Evolutionary conservation across 2,888 invertebrate genomes (phyloP), one percentile per base, ranked within the genome.

Genomic region (Rotaria macrura): DNA sequence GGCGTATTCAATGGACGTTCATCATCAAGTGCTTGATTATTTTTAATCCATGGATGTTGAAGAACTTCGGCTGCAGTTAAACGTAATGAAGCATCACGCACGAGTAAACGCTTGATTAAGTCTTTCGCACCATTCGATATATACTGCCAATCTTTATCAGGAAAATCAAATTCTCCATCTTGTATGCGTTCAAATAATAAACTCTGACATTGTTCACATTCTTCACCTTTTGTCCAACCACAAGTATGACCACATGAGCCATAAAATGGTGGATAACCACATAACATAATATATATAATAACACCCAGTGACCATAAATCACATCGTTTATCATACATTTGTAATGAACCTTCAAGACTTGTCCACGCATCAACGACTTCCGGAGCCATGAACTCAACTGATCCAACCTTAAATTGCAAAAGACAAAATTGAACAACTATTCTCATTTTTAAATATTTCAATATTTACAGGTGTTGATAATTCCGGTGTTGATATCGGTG

Each of bases 301-400:
- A 98, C 97, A 87, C 98, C 98, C 88, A 98, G 93, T 87, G 96
- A 96, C 98, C 98, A 98, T 89, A 98, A 93, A 92, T 98, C 98
- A 92, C 98, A 98, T 87, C 96, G 94, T 92, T 97, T 96, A 89
- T 93, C 93, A 88, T 93, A 93, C 84, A 94, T 94, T 89, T 94
- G 94, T 65, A 84, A 85, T 43, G 79, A 79, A 79, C 79, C 79
- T 43, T 79, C 79, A 10, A 79, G n/a, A 40, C 83, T 85, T 90
- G 95, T 95, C 93, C 97, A 98, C 87, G 97, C 94, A 89, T 96
- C 96, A 88, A 99, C 98, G 87, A 93, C 92, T 89, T 93, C 93
- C 25, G 93, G 93, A 17, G 92, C 92, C 92, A 93, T 92, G 89
- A 92, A 93, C 88, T 93, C 92, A 38, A 92, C 92, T 54, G 92